Evolutionary conservation across 2,888 invertebrate species (phyloP).

Genomic region (Hartigia nigra): DNA sequence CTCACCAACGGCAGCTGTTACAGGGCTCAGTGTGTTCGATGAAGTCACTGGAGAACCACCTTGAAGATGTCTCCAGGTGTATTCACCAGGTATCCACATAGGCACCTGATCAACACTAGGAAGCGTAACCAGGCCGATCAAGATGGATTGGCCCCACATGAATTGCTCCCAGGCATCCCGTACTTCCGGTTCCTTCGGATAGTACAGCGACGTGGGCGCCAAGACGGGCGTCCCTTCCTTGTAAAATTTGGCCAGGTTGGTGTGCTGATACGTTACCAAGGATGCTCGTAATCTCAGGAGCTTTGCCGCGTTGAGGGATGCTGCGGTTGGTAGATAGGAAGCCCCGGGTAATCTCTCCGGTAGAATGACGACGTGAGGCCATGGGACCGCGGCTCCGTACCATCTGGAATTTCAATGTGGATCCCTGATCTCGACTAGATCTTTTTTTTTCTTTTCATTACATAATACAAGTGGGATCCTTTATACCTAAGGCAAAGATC

Average conservation of each 20-base stretch:
- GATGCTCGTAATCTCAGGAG: constrained; percentile 34
- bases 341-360: constrained; percentile 39
- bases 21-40: constrained; percentile 15
- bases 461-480: too few species aligned
- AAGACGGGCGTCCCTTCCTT: constrained; percentile 34
- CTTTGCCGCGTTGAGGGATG: constrained; percentile 24
- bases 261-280: constrained; percentile 37
- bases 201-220: constrained; percentile 35
- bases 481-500: constrained; percentile 40
- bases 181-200: constrained; percentile 27
- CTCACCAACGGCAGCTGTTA: constrained; percentile 30
- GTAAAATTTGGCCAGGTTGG: constrained; percentile 28
- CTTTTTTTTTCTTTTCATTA: too few species aligned
- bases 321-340: constrained; percentile 24
- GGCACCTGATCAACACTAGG: constrained; percentile 29
- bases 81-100: constrained; percentile 41
- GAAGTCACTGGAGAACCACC: constrained; percentile 30
- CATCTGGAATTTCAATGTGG: constrained; percentile 30
- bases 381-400: constrained; percentile 41
- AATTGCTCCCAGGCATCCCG: constrained; percentile 35
- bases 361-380: constrained; percentile 35
- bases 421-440: neutral
- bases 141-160: constrained; percentile 41
- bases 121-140: constrained; percentile 38
- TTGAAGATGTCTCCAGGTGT: constrained; percentile 40